Evolutionary conservation across 1,140 invertebrate species (phyloP).

Genomic region (Drosophila repleta): DNA sequence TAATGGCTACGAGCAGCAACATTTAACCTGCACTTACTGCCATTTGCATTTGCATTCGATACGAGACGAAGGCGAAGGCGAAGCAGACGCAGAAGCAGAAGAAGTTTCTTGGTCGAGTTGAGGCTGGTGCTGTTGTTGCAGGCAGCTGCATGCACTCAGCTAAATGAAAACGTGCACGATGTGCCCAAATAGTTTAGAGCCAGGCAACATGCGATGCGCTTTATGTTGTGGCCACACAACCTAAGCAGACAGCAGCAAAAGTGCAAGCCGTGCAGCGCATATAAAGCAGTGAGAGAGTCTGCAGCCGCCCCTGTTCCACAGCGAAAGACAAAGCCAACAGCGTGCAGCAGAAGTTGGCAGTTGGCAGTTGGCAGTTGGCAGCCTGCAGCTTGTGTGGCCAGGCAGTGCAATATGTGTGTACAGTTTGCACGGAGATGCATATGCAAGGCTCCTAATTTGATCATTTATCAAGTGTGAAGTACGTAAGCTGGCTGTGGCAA

Average conservation of each 20-base stretch:
- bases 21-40: constrained; percentile 25
- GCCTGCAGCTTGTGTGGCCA: not conserved
- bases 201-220: constrained; percentile 64
- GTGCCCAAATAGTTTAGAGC: constrained; percentile 74
- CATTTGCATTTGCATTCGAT: constrained; percentile 44
- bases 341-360: constrained; percentile 35
- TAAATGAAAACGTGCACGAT: constrained; percentile 81
- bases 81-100: not conserved
- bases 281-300: constrained; percentile 60
- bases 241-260: constrained; percentile 55
- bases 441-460: constrained; percentile 72
- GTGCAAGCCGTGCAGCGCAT: constrained; percentile 64
- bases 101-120: constrained; percentile 23
- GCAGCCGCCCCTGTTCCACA: constrained; percentile 1
- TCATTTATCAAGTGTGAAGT: constrained; percentile 81
- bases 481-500: constrained; percentile 56
- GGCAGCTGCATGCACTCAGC: constrained; percentile 74
- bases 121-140: not conserved
- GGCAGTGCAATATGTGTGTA: constrained; percentile 1
- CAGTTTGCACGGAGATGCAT: constrained; percentile 2
- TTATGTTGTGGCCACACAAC: constrained; percentile 56
- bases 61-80: constrained; percentile 5
- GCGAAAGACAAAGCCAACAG: constrained; percentile 47
- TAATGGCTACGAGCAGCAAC: constrained; percentile 20
- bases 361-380: no score